A percentile compares a stretch with the other conserved stretches of the same genome.
These are phyloP conservation scores for Parotia lawesii DNA, from an alignment of 2,113 vertebrate genomes.

Conservation along the genomic window DNA sequence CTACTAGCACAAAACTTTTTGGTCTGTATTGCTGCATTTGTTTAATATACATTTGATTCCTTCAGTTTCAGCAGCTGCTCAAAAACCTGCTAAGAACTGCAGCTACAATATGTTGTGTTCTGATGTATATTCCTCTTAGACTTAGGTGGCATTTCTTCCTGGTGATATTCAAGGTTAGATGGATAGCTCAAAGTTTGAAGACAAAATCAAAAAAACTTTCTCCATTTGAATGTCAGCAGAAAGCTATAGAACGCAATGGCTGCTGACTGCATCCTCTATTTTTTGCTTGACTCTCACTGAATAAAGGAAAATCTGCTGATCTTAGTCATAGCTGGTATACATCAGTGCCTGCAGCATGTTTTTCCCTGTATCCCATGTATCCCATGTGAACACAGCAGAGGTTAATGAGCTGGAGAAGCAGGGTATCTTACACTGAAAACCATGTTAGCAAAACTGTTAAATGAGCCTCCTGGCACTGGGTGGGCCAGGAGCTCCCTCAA, in stretches of 20 bases:
- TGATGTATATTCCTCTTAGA: background rate
- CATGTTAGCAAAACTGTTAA: background rate
- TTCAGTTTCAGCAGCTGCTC: background rate
- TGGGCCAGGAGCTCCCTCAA: background rate
- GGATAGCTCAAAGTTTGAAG: background rate
- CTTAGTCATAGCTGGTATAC: background rate
- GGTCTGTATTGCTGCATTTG: background rate
- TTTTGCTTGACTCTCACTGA: background rate
- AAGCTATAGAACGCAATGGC: background rate
- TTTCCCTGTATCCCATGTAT: background rate
- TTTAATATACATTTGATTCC: background rate
- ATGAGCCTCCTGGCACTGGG: slow-evolving; percentile 1
- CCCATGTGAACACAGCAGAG: background rate
- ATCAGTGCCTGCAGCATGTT: background rate
- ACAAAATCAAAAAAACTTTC: background rate
- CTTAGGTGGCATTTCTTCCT: background rate
- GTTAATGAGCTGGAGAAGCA: background rate
- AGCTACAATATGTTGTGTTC: background rate
- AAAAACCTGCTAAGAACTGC: background rate
- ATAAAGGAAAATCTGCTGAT: background rate
- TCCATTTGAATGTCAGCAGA: background rate
- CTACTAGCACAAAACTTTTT: background rate
- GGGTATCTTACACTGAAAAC: background rate
- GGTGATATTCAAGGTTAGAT: background rate
- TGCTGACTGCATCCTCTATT: background rate